Conservation (phyloP, 2,113 vertebrate species). For the Tor tambroides region DNA sequence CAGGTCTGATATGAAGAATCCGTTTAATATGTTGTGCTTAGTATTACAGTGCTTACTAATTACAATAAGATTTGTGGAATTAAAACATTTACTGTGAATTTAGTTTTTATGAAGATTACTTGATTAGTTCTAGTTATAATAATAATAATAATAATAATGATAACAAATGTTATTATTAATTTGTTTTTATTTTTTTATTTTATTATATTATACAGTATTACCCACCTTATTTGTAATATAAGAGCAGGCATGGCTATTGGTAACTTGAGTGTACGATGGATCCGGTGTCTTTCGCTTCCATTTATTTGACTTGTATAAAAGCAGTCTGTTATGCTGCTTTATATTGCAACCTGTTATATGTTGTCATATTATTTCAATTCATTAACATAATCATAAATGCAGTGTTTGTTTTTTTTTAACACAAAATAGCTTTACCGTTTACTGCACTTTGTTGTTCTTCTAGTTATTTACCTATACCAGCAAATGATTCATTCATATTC, state of each 20-base stretch:
- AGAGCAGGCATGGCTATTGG: too few species aligned
- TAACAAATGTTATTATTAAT: background rate
- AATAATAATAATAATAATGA: background rate
- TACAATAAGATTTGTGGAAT: background rate
- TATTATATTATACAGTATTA: background rate
- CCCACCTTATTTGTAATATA: background rate
- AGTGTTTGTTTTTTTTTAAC: background rate
- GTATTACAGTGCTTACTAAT: background rate
- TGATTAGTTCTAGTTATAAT: background rate
- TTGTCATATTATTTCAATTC: too few species aligned
- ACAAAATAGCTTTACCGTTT: background rate
- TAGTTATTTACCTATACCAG: background rate
- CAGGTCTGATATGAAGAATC: constrained; percentile 79
- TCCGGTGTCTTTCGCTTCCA: too few species aligned
- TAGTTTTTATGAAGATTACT: background rate
- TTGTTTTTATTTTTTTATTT: background rate
- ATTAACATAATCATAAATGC: background rate
- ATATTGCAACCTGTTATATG: too few species aligned
- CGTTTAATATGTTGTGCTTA: background rate
- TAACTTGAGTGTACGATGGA: too few species aligned
- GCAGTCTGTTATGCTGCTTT: too few species aligned
- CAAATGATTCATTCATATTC: too few species aligned
- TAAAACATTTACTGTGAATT: background rate
- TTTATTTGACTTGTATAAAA: too few species aligned
- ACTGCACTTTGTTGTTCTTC: background rate